These are phyloP conservation scores for Antigone vipio DNA, from an alignment of 2,113 vertebrate genomes.

Conservation along the genomic window DNA sequence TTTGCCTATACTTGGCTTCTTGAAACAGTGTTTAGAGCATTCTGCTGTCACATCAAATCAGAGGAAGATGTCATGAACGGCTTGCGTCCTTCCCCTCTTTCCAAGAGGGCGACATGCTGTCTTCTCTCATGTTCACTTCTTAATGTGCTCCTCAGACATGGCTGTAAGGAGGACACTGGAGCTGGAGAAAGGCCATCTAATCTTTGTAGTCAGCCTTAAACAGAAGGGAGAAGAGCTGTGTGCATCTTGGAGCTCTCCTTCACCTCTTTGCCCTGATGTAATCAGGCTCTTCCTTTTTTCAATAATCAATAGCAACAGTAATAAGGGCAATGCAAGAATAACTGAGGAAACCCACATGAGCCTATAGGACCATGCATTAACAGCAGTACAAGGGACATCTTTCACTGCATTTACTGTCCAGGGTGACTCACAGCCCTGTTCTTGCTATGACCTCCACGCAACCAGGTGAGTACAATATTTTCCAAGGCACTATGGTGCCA, in stretches of 20 bases:
- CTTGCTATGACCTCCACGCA: background rate
- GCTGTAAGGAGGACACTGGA: background rate
- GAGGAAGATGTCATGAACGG: background rate
- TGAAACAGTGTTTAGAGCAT: background rate
- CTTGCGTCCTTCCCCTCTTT: background rate
- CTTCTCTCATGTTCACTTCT: background rate
- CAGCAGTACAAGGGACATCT: background rate
- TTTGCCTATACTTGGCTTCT: background rate
- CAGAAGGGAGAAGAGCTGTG: background rate
- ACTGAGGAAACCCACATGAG: fast-evolving
- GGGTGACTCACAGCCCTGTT: background rate
- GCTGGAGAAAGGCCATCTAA: background rate
- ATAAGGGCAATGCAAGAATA: background rate
- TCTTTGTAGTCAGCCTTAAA: background rate
- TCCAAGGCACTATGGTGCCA: background rate
- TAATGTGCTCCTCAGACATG: background rate
- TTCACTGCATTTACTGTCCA: background rate
- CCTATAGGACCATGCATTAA: background rate
- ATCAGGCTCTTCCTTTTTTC: background rate
- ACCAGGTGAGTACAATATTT: background rate
- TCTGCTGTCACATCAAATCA: background rate
- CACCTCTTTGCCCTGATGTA: background rate
- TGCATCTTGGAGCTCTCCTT: background rate
- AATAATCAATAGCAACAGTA: background rate
- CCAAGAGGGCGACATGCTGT: background rate